These are phyloP conservation scores for Drosophila murphyi DNA, from an alignment of 1,140 invertebrate species.

Conservation along the genomic window DNA sequence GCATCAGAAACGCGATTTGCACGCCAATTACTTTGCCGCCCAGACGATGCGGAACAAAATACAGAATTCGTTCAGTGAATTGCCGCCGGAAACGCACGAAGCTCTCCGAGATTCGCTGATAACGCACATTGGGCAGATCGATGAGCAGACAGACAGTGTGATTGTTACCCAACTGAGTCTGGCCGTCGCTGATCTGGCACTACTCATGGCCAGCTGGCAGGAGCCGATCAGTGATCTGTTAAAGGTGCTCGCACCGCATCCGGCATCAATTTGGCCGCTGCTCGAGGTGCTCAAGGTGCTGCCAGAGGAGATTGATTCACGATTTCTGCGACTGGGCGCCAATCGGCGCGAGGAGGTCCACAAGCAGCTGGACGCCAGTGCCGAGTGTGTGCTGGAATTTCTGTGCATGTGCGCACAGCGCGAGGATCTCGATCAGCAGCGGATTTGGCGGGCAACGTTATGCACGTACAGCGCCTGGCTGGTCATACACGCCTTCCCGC, in stretches of 20 bases:
- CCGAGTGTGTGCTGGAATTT: constrained; percentile 89
- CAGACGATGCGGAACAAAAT: constrained; percentile 99
- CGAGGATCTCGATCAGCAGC: constrained; percentile 85
- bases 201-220: constrained; percentile 98
- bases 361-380: constrained; percentile 89
- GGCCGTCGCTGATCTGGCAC: constrained; percentile 95
- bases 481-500: constrained; percentile 89
- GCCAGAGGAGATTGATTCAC: constrained; percentile 97
- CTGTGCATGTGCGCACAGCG: constrained; percentile 89
- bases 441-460: constrained; percentile 87
- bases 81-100: constrained; percentile 93
- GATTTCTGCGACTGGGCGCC: constrained; percentile 93
- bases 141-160: constrained; percentile 91
- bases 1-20: constrained; percentile 92
- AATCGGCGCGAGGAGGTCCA: constrained; percentile 94
- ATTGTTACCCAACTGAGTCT: constrained; percentile 97
- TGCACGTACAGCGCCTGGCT: constrained; percentile 93
- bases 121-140: constrained; percentile 94
- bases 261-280: constrained; percentile 90
- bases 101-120: constrained; percentile 96
- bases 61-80: constrained; percentile 96
- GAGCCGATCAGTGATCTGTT: constrained; percentile 94
- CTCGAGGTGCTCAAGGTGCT: constrained; percentile 96
- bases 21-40: constrained; percentile 98
- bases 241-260: constrained; percentile 88